phyloP scores from a whole-genome alignment of 2,113 vertebrate species.

The Atlantisia rogersi region DNA sequence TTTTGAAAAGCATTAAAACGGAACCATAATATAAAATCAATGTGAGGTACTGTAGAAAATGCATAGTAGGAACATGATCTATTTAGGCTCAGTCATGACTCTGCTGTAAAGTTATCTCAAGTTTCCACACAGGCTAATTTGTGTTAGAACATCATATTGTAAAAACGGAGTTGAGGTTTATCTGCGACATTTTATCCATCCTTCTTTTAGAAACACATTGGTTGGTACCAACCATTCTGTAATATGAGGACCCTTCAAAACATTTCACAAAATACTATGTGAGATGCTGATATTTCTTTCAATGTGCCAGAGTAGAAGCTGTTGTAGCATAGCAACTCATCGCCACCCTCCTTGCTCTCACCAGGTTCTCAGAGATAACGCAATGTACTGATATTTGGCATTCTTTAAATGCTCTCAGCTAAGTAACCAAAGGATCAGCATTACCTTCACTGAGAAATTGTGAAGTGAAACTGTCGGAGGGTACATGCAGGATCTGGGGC shows the following conservation, averaged over 20 bases:
- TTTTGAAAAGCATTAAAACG: conserved; percentile 15
- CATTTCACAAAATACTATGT: not conserved
- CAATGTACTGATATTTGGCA: not conserved
- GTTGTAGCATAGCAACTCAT: not conserved
- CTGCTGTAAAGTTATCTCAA: not conserved
- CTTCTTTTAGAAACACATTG: not conserved
- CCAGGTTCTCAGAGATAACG: not conserved
- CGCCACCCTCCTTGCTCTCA: not conserved
- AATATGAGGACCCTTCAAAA: not conserved
- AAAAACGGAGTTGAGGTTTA: not conserved
- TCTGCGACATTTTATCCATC: not conserved
- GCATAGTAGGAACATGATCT: not conserved
- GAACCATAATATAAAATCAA: not conserved
- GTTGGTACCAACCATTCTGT: not conserved
- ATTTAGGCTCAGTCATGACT: not conserved
- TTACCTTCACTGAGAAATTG: not conserved
- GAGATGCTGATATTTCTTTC: not conserved
- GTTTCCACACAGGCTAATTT: not conserved
- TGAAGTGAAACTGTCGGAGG: not conserved
- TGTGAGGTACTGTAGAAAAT: not conserved
- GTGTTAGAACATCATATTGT: not conserved
- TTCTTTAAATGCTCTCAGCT: not conserved
- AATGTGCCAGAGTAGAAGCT: not conserved
- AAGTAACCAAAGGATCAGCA: not conserved
- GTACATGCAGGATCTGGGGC: not conserved